Percentiles rank a stretch among this genome's conserved stretches.
Conservation (phyloP, 1,140 invertebrate genomes). For the Cydia amplana region DNA sequence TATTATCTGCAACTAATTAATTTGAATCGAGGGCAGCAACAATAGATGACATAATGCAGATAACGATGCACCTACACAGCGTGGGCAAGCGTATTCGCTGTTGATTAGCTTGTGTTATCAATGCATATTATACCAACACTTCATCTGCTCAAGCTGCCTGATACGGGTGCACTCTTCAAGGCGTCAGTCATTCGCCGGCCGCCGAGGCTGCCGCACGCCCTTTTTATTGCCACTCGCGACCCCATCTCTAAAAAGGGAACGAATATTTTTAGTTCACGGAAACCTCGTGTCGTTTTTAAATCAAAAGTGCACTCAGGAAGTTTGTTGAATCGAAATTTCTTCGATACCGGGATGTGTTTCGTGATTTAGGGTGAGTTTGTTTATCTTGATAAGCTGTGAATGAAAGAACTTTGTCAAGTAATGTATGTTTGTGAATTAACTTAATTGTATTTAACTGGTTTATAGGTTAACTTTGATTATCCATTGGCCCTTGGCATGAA, state of each 20-base stretch:
- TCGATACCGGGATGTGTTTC: slow-evolving; percentile 55
- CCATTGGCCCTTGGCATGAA: no score
- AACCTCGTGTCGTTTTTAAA: slow-evolving; percentile 48
- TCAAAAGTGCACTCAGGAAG: slow-evolving; percentile 51
- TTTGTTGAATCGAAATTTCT: slow-evolving; percentile 51
- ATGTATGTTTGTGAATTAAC: not conserved
- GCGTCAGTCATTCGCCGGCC: slow-evolving; percentile 54
- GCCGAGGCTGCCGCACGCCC: slow-evolving; percentile 59
- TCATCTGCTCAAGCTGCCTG: slow-evolving; percentile 37
- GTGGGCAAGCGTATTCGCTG: not conserved
- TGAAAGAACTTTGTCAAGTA: slow-evolving; percentile 30
- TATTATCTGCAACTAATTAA: not conserved
- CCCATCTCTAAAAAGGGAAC: slow-evolving; percentile 47
- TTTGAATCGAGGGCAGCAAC: not conserved
- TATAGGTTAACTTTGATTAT: no score
- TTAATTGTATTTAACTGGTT: not conserved
- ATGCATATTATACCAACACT: slow-evolving; percentile 43
- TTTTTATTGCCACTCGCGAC: slow-evolving; percentile 48
- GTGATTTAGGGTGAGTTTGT: slow-evolving; percentile 65
- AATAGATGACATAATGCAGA: not conserved
- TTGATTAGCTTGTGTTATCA: slow-evolving; percentile 36
- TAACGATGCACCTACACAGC: not conserved
- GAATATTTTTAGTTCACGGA: slow-evolving; percentile 63
- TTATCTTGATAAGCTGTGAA: slow-evolving; percentile 63
- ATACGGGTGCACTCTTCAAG: slow-evolving; percentile 37